Evolutionary conservation across 1,140 invertebrate genomes (phyloP).

Genomic region (Globodera rostochiensis): DNA sequence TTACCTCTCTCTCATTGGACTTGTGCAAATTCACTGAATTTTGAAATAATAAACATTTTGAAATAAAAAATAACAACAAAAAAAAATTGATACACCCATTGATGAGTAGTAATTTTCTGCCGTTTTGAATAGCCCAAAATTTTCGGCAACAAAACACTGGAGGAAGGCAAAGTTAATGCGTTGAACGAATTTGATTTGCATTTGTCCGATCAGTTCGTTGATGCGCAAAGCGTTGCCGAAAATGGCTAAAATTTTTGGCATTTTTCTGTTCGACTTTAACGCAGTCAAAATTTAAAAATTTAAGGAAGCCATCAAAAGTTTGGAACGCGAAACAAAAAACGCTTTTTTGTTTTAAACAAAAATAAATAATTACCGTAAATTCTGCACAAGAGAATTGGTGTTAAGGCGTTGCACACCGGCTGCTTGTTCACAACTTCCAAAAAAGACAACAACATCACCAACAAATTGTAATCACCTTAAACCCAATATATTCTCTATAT

Average conservation of each 20-base stretch:
- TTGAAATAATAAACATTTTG: constrained; percentile 16
- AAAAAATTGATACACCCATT: constrained; percentile 20
- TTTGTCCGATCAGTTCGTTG: constrained; percentile 39
- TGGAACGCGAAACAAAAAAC: too few species aligned
- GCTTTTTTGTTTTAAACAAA: background rate
- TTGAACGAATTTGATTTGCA: constrained; percentile 92
- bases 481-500: too few species aligned
- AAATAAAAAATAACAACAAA: constrained; percentile 1
- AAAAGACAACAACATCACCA: background rate
- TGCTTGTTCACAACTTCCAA: background rate
- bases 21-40: constrained; percentile 30
- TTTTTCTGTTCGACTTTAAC: too few species aligned
- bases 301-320: too few species aligned
- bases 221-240: constrained; percentile 36
- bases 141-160: constrained; percentile 33
- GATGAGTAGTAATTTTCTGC: constrained; percentile 44
- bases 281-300: too few species aligned
- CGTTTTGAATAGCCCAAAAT: constrained; percentile 41
- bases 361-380: constrained; percentile 29
- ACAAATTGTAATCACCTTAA: background rate
- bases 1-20: constrained; percentile 16
- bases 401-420: constrained; percentile 27
- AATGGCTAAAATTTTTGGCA: background rate
- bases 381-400: constrained; percentile 33
- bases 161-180: constrained; percentile 78